phyloP scores from a whole-genome alignment of 2,113 vertebrate species.

The Nerophis ophidion region DNA sequence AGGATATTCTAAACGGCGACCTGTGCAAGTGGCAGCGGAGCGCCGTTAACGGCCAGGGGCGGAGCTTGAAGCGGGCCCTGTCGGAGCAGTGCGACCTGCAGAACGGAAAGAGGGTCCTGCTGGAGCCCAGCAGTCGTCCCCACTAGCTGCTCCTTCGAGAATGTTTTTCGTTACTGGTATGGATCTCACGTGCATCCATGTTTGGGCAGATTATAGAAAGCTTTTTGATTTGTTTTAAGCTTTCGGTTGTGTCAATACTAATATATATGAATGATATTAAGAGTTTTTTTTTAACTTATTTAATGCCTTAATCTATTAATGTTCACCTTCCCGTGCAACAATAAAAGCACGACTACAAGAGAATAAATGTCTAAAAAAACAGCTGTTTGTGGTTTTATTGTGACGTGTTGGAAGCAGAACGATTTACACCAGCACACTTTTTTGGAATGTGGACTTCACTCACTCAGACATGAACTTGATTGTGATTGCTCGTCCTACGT shows the following conservation, averaged over 20 bases:
- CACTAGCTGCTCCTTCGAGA: constrained; percentile 66
- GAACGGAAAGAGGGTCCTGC: constrained; percentile 78
- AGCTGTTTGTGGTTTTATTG: constrained; percentile 70
- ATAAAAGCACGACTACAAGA: constrained; percentile 19
- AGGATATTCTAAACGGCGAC: constrained; percentile 91
- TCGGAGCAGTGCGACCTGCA: constrained; percentile 69
- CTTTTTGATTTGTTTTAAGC: constrained; percentile 20
- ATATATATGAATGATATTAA: constrained; percentile 29
- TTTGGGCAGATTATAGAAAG: neutral
- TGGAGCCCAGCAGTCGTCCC: constrained; percentile 92
- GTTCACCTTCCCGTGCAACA: constrained; percentile 16
- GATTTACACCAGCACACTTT: constrained; percentile 47
- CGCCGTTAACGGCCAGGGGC: constrained; percentile 67
- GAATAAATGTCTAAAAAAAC: constrained; percentile 58
- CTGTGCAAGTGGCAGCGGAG: constrained; percentile 91
- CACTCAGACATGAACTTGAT: constrained; percentile 27
- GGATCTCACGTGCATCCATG: neutral
- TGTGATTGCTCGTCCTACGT: constrained; percentile 39
- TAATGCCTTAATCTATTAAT: constrained; percentile 37
- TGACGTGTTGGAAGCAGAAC: constrained; percentile 56
- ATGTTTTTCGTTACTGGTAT: neutral
- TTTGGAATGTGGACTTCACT: constrained; percentile 54
- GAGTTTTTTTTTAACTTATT: constrained; percentile 1
- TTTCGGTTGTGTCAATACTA: constrained; percentile 10
- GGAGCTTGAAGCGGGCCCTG: constrained; percentile 76